Conservation (phyloP, 2,888 invertebrate species). For the Rotaria magnacalcarata region DNA sequence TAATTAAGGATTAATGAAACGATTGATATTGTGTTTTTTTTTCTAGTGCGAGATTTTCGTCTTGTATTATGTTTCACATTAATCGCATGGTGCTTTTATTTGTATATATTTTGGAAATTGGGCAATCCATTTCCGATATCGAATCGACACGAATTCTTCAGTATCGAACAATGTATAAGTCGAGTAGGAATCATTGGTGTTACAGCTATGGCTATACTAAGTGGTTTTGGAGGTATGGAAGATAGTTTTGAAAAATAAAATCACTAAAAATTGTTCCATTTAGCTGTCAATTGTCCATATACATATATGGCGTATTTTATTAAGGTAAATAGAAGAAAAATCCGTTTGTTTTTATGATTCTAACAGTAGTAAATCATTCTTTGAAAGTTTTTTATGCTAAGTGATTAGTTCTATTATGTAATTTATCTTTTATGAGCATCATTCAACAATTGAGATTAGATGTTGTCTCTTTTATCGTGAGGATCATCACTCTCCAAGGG, state of each 20-base stretch:
- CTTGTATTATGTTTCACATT: slow-evolving; percentile 65
- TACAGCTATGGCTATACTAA: slow-evolving; percentile 94
- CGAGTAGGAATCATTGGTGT: slow-evolving; percentile 97
- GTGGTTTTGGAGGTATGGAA: slow-evolving; percentile 76
- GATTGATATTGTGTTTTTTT: not conserved
- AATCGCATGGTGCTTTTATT: slow-evolving; percentile 79
- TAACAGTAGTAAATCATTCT: too few species aligned
- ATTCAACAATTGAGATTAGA: too few species aligned
- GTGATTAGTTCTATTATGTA: too few species aligned
- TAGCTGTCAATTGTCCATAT: slow-evolving; percentile 95
- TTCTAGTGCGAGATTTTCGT: slow-evolving; percentile 39
- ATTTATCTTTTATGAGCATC: too few species aligned
- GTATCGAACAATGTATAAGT: slow-evolving; percentile 78
- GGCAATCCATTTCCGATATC: slow-evolving; percentile 97
- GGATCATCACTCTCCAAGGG: too few species aligned
- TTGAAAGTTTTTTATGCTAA: too few species aligned
- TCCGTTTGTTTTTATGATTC: not conserved
- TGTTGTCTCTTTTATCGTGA: too few species aligned
- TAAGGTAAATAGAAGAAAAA: slow-evolving; percentile 62
- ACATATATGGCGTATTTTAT: slow-evolving; percentile 97
- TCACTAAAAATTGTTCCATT: not conserved
- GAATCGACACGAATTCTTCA: slow-evolving; percentile 75
- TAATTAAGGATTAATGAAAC: not conserved
- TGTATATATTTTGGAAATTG: slow-evolving; percentile 95
- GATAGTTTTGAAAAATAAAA: not conserved